Evolutionary conservation across 2,888 invertebrate species (phyloP), one percentile per base, ranked within the genome.

Genomic region (Drosophila pseudotakahashii): DNA sequence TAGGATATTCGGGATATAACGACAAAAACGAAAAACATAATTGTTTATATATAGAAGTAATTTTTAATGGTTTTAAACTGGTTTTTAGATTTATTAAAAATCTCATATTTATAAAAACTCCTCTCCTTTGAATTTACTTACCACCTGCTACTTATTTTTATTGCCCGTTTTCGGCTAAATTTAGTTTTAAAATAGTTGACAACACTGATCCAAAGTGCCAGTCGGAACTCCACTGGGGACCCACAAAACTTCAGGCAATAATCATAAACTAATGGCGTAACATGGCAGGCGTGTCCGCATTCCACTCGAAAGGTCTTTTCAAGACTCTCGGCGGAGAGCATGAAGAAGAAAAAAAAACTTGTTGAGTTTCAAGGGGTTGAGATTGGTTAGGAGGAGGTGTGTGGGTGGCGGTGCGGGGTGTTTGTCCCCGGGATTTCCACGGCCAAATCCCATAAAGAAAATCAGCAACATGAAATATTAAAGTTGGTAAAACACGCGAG

Each of bases 401-500:
- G 10, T 39, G 19, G 44, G 54, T 11, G 10, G 36, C 16, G 44
- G 54, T 23, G 19, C 45, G 14, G 45, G 45, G 66, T 45, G 58
- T 45, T 61, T 61, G 61, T 61, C 61, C 61, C 61, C 34, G 44
- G 67, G 50, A 66, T 55, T 64, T 42, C 66, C 30, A 64, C 54
- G 37, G 62, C 62, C 62, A 73, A 73, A 67, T 51, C 52, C 71
- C 83, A 83, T 83, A 77, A 81, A 78, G 78, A 75, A 82, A 82
- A 78, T 85, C 82, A 78, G 70, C 72, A 73, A 62, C 75, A 85
- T 85, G 77, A 82, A 82, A 78, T 85, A 82, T 85, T 82, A 78
- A 82, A 82, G 85, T 82, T 82, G 74, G 71, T 75, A 77, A 74
- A 82, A 82, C 85, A 82, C 82, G 85, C 85, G 77, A 82, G 82